Evolutionary conservation across 2,888 invertebrate species (phyloP).

Genomic region (Melanargia galathea): DNA sequence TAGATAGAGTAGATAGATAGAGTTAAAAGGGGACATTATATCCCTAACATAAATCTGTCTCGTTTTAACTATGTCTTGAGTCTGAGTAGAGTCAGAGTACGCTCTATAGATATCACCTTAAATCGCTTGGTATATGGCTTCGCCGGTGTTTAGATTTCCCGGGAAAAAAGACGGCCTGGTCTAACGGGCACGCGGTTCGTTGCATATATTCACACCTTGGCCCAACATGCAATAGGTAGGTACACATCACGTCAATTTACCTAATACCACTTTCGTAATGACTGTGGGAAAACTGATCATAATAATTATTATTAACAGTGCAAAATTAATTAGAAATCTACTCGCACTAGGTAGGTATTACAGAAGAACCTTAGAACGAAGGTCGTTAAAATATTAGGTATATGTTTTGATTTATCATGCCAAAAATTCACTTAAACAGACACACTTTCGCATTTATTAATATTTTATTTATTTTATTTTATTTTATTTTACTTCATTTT

Average conservation of each 20-base stretch:
- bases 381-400: not conserved
- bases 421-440: no score
- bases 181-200: constrained; percentile 8
- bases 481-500: no score
- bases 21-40: no score
- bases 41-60: no score
- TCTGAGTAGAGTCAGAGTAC: no score
- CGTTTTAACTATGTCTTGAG: no score
- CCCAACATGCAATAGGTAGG: constrained; percentile 34
- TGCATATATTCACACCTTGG: constrained; percentile 47
- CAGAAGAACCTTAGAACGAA: not conserved
- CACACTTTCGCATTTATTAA: no score
- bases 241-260: constrained; percentile 15
- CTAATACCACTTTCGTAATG: constrained; percentile 17
- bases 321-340: constrained; percentile 15
- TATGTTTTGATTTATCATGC: no score
- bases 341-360: not conserved
- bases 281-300: constrained; percentile 21
- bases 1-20: no score
- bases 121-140: no score
- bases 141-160: not conserved
- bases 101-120: no score
- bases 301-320: constrained; percentile 20
- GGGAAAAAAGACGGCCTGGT: not conserved
- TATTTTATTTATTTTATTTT: no score